Evolutionary conservation across 2,888 invertebrate genomes (phyloP).

Genomic region (Chrysomela aeneicollis): DNA sequence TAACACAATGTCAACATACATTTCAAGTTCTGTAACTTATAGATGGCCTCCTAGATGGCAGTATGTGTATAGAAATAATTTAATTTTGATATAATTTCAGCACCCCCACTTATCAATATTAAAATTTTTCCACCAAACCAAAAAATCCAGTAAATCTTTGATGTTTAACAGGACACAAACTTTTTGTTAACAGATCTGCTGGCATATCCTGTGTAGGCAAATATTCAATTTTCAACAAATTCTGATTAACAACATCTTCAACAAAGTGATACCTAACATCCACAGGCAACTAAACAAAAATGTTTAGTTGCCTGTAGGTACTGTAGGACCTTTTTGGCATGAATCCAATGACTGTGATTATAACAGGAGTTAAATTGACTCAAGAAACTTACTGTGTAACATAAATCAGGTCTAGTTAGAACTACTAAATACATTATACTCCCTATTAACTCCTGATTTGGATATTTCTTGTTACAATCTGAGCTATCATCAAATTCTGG

Average conservation of each 20-base stretch:
- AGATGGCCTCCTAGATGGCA: too few species aligned
- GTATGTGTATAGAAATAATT: too few species aligned
- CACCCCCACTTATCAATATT: too few species aligned
- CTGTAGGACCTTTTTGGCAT: neutral
- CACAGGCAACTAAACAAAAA: constrained; percentile 3
- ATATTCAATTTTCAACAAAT: constrained; percentile 1
- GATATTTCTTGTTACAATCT: neutral
- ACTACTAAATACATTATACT: constrained; percentile 12
- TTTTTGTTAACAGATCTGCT: constrained; percentile 1
- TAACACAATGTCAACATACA: too few species aligned
- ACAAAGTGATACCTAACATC: constrained; percentile 6
- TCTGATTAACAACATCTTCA: neutral
- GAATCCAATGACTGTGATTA: too few species aligned
- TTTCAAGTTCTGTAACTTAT: too few species aligned
- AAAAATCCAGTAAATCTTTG: neutral
- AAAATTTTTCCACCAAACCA: too few species aligned
- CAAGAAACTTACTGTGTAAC: constrained; percentile 2
- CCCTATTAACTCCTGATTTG: neutral
- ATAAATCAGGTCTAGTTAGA: constrained; percentile 15
- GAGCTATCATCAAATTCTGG: constrained; percentile 5
- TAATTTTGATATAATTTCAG: too few species aligned
- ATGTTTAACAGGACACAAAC: constrained; percentile 1
- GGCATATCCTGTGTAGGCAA: constrained; percentile 1
- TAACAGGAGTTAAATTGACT: constrained; percentile 7
- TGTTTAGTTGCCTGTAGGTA: constrained; percentile 6